These are phyloP conservation scores for Galaxias olidus DNA, from an alignment of 2,797 vertebrate species.

Conservation along the genomic window DNA sequence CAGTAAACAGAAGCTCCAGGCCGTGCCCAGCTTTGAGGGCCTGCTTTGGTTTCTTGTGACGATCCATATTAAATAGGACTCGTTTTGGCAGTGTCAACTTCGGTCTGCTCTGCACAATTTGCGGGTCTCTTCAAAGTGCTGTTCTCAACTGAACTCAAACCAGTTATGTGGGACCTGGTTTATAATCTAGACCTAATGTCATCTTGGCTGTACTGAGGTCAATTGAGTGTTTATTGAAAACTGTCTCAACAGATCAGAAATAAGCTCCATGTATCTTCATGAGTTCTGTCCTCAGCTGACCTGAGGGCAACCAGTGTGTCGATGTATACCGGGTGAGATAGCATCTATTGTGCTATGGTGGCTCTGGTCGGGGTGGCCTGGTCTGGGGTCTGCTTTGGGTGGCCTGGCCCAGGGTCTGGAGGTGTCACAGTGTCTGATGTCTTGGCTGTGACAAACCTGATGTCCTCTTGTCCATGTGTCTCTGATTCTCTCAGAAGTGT, in stretches of 20 bases:
- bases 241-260: neutral
- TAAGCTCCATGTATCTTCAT: neutral
- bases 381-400: too few relatives aligned
- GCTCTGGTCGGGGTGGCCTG: too few relatives aligned
- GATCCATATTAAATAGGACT: slow-evolving; percentile 29
- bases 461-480: too few relatives aligned
- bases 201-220: neutral
- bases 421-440: too few relatives aligned
- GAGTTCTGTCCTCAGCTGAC: too few relatives aligned
- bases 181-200: neutral
- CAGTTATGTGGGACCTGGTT: neutral
- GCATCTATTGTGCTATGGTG: too few relatives aligned
- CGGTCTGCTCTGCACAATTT: slow-evolving; percentile 11
- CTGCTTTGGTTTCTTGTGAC: slow-evolving; percentile 37
- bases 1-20: slow-evolving; percentile 2
- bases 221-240: neutral
- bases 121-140: slow-evolving; percentile 1
- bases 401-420: too few relatives aligned
- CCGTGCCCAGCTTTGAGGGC: slow-evolving; percentile 1
- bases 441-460: too few relatives aligned
- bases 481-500: too few relatives aligned
- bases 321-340: too few relatives aligned
- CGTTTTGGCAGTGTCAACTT: slow-evolving; percentile 18
- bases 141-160: slow-evolving; percentile 20
- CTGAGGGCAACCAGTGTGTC: too few relatives aligned